Conservation (phyloP, 2,113 vertebrate genomes). For the Urocolius indicus region DNA sequence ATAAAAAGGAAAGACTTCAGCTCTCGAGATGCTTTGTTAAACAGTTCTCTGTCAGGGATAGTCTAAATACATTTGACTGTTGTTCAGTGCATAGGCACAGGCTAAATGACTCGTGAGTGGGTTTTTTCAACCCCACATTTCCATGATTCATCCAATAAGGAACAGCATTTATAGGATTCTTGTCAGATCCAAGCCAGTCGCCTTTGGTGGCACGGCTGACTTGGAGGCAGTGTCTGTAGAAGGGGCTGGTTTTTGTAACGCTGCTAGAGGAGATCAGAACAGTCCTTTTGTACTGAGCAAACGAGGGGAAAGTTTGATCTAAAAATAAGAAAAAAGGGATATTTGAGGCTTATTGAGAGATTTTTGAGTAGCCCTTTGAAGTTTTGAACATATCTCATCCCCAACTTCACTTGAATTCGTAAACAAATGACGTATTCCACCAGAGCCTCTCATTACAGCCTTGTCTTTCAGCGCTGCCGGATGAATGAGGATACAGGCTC, state of each 20-base stretch:
- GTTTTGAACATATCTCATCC: not conserved
- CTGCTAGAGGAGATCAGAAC: not conserved
- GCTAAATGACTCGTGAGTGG: not conserved
- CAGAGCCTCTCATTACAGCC: not conserved
- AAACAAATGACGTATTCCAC: not conserved
- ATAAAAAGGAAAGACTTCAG: not conserved
- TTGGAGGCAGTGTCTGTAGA: not conserved
- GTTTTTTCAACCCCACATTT: not conserved
- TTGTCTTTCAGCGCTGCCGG: slow-evolving; percentile 85
- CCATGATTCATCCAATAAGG: not conserved
- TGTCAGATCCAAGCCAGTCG: accelerated
- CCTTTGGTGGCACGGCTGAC: not conserved
- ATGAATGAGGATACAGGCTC: slow-evolving; percentile 92
- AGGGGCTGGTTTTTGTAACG: not conserved
- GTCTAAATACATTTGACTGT: not conserved
- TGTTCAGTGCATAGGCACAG: not conserved
- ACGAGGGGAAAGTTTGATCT: not conserved
- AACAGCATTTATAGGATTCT: not conserved
- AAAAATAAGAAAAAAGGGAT: not conserved
- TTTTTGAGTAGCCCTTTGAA: not conserved
- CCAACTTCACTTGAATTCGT: not conserved
- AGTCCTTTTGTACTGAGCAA: not conserved
- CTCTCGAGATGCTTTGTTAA: not conserved
- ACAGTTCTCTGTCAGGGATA: not conserved
- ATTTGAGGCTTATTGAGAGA: not conserved